These are phyloP conservation scores for Drosophila neocordata DNA, from an alignment of 1,140 invertebrate genomes.

Conservation along the genomic window DNA sequence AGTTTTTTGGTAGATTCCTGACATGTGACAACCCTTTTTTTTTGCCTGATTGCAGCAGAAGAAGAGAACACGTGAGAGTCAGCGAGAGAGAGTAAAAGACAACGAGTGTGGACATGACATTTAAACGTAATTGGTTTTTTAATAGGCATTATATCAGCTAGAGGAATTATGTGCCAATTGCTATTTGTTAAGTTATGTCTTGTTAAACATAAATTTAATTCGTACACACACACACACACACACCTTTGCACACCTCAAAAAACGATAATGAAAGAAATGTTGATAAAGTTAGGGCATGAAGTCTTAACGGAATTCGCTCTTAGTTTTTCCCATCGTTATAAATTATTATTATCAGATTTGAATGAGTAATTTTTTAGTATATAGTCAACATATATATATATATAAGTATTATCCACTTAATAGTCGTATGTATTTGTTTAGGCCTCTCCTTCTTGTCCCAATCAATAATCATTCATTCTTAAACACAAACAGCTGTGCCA, in stretches of 20 bases:
- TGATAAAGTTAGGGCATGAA: neutral
- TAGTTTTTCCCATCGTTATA: neutral
- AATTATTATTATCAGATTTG: neutral
- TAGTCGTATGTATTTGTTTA: no score
- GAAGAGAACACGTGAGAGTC: neutral
- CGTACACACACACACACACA: neutral
- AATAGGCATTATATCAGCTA: slow-evolving; percentile 72
- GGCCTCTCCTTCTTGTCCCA: no score
- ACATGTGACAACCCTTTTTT: neutral
- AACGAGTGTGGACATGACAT: slow-evolving; percentile 47
- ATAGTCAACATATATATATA: neutral
- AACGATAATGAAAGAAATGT: neutral
- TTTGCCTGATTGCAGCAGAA: no score
- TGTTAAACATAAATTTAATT: slow-evolving; percentile 75
- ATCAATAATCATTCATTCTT: no score
- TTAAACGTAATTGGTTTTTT: slow-evolving; percentile 80
- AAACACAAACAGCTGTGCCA: no score
- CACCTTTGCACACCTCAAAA: neutral
- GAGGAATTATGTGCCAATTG: slow-evolving; percentile 73
- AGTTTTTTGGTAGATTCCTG: neutral
- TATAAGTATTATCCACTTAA: no score
- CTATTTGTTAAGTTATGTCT: slow-evolving; percentile 64
- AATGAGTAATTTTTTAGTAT: slow-evolving; percentile 1
- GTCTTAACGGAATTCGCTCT: neutral
- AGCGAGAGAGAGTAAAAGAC: slow-evolving; percentile 5